phyloP scores from a whole-genome alignment of 1,140 invertebrate genomes.

The Vanessa atalanta region DNA sequence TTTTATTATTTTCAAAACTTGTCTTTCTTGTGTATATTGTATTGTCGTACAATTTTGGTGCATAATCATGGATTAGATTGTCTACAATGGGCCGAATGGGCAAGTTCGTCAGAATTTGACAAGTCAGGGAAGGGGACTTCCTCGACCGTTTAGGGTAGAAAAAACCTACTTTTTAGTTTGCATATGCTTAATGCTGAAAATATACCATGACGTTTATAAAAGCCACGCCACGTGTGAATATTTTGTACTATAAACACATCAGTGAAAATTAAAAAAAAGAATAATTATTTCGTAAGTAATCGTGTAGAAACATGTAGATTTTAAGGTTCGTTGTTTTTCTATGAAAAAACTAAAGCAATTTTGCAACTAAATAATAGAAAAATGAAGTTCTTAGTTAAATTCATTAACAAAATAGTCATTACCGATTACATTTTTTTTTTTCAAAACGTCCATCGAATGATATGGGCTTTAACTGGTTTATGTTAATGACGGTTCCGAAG shows the following conservation, averaged over 20 bases:
- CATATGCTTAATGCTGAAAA: neutral
- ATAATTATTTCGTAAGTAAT: no score
- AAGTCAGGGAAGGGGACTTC: constrained; percentile 58
- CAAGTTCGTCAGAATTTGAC: constrained; percentile 69
- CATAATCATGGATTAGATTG: constrained; percentile 71
- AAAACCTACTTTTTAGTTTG: constrained; percentile 30
- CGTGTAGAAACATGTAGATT: no score
- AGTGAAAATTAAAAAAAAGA: no score
- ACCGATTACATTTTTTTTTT: neutral
- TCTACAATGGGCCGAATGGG: constrained; percentile 59
- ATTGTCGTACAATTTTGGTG: constrained; percentile 65
- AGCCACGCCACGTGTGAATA: no score
- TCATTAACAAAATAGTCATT: neutral
- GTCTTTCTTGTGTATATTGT: constrained; percentile 62
- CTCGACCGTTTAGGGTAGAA: constrained; percentile 46
- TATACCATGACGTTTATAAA: neutral
- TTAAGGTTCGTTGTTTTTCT: no score
- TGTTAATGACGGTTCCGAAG: constrained; percentile 26
- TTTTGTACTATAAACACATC: constrained; percentile 5
- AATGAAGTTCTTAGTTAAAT: neutral
- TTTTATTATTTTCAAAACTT: constrained; percentile 72
- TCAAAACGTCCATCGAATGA: neutral
- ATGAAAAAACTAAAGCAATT: neutral
- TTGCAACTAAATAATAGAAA: constrained; percentile 1
- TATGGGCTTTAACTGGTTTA: constrained; percentile 2